Conservation (phyloP, 2,888 invertebrate species). For the Epicampocera succincta region DNA sequence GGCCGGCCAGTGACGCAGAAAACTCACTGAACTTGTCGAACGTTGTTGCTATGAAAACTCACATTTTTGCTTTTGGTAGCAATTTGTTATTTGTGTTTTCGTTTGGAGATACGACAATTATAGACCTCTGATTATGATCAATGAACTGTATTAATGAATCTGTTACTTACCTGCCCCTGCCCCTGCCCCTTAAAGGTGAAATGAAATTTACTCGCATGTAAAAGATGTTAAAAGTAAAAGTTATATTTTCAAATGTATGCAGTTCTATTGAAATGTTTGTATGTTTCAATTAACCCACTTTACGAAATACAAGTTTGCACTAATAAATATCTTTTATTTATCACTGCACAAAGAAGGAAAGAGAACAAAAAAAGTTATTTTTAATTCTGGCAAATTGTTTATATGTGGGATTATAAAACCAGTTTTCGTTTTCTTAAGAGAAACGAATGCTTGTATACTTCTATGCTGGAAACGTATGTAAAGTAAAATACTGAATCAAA, state of each 20-base stretch:
- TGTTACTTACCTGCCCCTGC: not conserved
- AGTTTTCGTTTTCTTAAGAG: too few relatives aligned
- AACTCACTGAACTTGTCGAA: conserved; percentile 55
- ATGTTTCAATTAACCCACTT: conserved; percentile 2
- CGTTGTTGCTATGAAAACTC: conserved; percentile 10
- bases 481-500: too few relatives aligned
- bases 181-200: not conserved
- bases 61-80: not conserved
- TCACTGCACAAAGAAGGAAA: not conserved
- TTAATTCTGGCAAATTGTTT: too few relatives aligned
- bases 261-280: not conserved
- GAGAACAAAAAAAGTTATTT: not conserved
- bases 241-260: not conserved
- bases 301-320: not conserved
- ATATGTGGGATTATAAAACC: too few relatives aligned
- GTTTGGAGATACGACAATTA: conserved; percentile 21
- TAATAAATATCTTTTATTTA: not conserved
- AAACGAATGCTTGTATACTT: too few relatives aligned
- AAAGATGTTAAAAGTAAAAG: conserved; percentile 32
- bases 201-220: conserved; percentile 5
- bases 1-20: conserved; percentile 48
- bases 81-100: not conserved
- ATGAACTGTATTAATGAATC: conserved; percentile 32
- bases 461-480: too few relatives aligned
- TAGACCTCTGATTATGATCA: conserved; percentile 37